Evolutionary conservation across 2,113 vertebrate species (phyloP), one percentile per base, ranked within the genome.

Genomic region (Cyprinodon variegatus): DNA sequence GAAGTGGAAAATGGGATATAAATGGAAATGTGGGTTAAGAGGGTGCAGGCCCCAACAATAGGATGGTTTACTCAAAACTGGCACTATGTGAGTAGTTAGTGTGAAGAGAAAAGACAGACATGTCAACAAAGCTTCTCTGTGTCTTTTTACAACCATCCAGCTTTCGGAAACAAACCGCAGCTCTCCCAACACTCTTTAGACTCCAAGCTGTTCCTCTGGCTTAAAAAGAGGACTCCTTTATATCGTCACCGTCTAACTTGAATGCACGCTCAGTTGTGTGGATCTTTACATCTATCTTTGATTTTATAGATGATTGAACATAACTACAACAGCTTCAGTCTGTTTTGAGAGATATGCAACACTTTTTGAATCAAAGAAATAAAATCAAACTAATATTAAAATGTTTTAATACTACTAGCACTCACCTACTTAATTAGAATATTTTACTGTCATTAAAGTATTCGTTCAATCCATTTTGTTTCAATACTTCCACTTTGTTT

Each of bases 111-210:
- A 69, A 8, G 68, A 77, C 81, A 72, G 82, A 82, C 68, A 82
- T 67, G 39, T 84, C 85, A 88, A 94, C 91, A 95, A 92, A 86
- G 91, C 84, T 84, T 86, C 74, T 91, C 91, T 94, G 86, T 94
- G 91, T 91, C 82, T 80, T 81, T 77, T 74, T 63, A 78, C 70
- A 87, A 80, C 72, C 41, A 41, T 83, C 78, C 89, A 77, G 74
- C 78, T 88, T 79, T 91, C 76, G 86, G 83, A 85, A 83, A 72
- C 85, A 88, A 88, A 90, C 90, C 90, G 70, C 15, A 69, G 71
- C 77, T 79, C 82, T 84, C 76, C 74, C 83, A 83, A 75, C 83
- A 81, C 65, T 20, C 72, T 73, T 71, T 81, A 74, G 72, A 77
- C 76, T 87, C 64, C 67, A n/a, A 13, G 50, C 79, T 83, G 74